Evolutionary conservation across 1,140 invertebrate species (phyloP).

Genomic region (Lordiphosa stackelbergi): DNA sequence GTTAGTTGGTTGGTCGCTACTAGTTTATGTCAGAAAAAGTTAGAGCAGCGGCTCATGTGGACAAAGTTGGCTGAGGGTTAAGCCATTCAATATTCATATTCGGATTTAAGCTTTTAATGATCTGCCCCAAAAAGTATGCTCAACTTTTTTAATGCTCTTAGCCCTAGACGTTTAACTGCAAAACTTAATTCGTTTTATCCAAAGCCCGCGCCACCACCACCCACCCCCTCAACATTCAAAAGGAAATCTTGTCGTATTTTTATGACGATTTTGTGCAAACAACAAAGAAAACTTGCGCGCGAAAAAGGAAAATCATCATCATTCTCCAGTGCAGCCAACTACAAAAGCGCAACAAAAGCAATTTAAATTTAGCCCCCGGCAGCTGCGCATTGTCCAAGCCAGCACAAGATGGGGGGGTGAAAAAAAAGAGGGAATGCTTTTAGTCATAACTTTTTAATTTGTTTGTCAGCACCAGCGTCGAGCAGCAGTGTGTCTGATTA

Average conservation of each 20-base stretch:
- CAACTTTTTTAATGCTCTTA: conserved; percentile 70
- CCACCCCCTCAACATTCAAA: conserved; percentile 50
- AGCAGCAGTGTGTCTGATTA: conserved; percentile 40
- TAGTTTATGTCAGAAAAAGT: too few species aligned
- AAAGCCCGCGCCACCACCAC: too few species aligned
- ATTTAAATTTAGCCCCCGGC: conserved; percentile 69
- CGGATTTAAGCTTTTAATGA: conserved; percentile 66
- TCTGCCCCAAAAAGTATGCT: conserved; percentile 28
- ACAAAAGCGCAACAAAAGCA: conserved; percentile 73
- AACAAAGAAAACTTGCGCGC: conserved; percentile 69
- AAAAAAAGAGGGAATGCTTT: conserved; percentile 35
- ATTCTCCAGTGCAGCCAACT: conserved; percentile 52
- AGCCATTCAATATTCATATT: conserved; percentile 62
- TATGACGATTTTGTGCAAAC: conserved; percentile 73
- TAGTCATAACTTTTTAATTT: conserved; percentile 74
- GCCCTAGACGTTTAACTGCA: conserved; percentile 63
- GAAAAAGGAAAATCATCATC: conserved; percentile 69
- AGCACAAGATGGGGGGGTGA: conserved; percentile 14
- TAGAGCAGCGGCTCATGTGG: conserved; percentile 18
- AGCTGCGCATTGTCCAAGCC: conserved; percentile 49
- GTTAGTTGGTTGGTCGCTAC: too few species aligned
- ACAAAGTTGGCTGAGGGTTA: conserved; percentile 58
- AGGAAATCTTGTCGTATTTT: conserved; percentile 58
- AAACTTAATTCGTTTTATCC: conserved; percentile 53
- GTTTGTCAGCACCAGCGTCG: conserved; percentile 59